Evolutionary conservation across 1,140 invertebrate species (phyloP).

Genomic region (Ladona fulva): DNA sequence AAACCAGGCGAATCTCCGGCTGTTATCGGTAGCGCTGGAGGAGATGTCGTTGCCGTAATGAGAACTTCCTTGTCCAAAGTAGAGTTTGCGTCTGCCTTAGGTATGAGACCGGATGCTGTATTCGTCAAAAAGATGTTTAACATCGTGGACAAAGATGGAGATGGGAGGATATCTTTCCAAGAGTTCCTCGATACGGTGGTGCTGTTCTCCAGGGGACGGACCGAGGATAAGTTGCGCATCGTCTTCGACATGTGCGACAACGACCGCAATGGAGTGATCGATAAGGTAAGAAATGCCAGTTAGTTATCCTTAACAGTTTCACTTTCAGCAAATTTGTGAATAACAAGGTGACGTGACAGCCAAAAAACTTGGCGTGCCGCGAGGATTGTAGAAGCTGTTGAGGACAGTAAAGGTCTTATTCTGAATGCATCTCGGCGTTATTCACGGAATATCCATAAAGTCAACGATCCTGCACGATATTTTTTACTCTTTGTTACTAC

Average conservation of each 20-base stretch:
- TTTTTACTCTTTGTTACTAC: too few relatives aligned
- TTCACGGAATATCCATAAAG: too few relatives aligned
- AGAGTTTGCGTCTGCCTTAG: slow-evolving; percentile 94
- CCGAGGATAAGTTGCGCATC: slow-evolving; percentile 91
- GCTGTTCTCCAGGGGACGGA: slow-evolving; percentile 80
- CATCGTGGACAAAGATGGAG: slow-evolving; percentile 92
- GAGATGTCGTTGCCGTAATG: slow-evolving; percentile 78
- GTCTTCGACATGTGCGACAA: slow-evolving; percentile 99
- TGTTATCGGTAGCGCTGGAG: slow-evolving; percentile 24
- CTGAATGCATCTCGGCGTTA: too few relatives aligned
- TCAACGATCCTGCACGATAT: too few relatives aligned
- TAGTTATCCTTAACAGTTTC: too few relatives aligned
- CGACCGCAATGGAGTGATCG: slow-evolving; percentile 89
- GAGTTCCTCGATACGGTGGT: slow-evolving; percentile 96
- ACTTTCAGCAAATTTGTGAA: too few relatives aligned
- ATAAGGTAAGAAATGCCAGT: slow-evolving; percentile 60
- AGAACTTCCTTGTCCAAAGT: slow-evolving; percentile 84
- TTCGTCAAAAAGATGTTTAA: slow-evolving; percentile 99
- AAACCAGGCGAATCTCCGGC: slow-evolving; percentile 48
- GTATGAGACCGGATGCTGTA: slow-evolving; percentile 91
- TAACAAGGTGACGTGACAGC: too few relatives aligned
- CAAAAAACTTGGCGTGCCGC: too few relatives aligned
- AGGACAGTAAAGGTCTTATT: too few relatives aligned
- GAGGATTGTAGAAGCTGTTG: too few relatives aligned
- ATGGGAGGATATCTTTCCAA: slow-evolving; percentile 94